These are phyloP conservation scores for Phrynosoma platyrhinos DNA, from an alignment of 2,113 vertebrate species.

Conservation along the genomic window DNA sequence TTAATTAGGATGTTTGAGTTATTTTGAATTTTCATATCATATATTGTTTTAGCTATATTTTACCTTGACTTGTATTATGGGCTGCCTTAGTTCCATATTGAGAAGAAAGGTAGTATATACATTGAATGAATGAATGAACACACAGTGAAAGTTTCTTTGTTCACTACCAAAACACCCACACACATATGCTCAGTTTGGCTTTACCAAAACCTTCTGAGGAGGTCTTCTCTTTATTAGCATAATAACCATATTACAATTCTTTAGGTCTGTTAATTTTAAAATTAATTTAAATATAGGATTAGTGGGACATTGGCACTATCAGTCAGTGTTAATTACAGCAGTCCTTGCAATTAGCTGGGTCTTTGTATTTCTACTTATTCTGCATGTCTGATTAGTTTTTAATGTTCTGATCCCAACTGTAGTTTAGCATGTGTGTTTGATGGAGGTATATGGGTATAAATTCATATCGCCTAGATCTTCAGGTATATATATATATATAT, in stretches of 20 bases:
- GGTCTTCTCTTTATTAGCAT: constrained; percentile 31
- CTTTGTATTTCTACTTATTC: neutral
- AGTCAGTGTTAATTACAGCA: constrained; percentile 45
- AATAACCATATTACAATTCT: constrained; percentile 15
- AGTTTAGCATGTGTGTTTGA: neutral
- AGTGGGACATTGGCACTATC: constrained; percentile 34
- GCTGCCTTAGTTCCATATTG: too few relatives aligned
- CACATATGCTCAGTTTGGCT: neutral
- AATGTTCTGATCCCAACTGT: neutral
- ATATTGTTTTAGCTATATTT: too few relatives aligned
- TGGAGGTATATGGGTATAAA: neutral
- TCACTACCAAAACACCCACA: constrained; percentile 2
- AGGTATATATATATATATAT: too few relatives aligned
- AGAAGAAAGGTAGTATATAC: too few relatives aligned
- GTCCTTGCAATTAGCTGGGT: constrained; percentile 33
- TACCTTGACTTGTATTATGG: too few relatives aligned
- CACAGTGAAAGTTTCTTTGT: neutral
- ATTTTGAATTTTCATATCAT: too few relatives aligned
- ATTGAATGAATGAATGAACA: too few relatives aligned
- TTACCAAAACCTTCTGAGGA: neutral
- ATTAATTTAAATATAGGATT: constrained; percentile 27
- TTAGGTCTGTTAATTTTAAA: constrained; percentile 37
- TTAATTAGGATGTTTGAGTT: too few relatives aligned
- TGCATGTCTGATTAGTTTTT: neutral
- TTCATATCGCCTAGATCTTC: constrained; percentile 5